These are phyloP conservation scores for Maniola hyperantus DNA, from an alignment of 2,888 invertebrate genomes.

Conservation along the genomic window DNA sequence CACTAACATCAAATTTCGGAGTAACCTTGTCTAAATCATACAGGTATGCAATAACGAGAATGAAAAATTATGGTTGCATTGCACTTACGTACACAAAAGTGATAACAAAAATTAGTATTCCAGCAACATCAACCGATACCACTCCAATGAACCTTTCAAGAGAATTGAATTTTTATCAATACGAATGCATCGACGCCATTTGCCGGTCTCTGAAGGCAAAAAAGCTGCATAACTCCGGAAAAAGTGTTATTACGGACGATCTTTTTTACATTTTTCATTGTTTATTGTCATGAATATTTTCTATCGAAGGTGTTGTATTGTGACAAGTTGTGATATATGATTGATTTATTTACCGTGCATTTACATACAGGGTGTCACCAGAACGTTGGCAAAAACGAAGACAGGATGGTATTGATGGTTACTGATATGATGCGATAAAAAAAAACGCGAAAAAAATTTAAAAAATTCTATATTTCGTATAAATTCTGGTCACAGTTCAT, in stretches of 20 bases:
- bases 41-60: background rate
- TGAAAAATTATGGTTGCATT: background rate
- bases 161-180: conserved; percentile 32
- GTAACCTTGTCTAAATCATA: background rate
- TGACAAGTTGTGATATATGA: background rate
- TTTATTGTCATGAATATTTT: conserved; percentile 21
- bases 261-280: conserved; percentile 26
- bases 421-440: no score
- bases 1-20: no score
- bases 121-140: conserved; percentile 13
- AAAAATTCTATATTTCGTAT: no score
- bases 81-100: background rate
- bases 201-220: conserved; percentile 24
- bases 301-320: conserved; percentile 1
- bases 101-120: conserved; percentile 19
- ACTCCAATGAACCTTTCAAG: conserved; percentile 28
- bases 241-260: conserved; percentile 21
- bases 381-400: no score
- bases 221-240: conserved; percentile 20
- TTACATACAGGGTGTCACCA: no score
- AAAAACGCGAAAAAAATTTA: no score
- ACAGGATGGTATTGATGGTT: no score
- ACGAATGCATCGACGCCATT: conserved; percentile 27
- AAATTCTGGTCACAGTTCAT: no score
- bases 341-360: background rate